These are phyloP conservation scores for Umimayanthus chanpuru DNA, from an alignment of 92 coral and sea anemone species.

Conservation along the genomic window DNA sequence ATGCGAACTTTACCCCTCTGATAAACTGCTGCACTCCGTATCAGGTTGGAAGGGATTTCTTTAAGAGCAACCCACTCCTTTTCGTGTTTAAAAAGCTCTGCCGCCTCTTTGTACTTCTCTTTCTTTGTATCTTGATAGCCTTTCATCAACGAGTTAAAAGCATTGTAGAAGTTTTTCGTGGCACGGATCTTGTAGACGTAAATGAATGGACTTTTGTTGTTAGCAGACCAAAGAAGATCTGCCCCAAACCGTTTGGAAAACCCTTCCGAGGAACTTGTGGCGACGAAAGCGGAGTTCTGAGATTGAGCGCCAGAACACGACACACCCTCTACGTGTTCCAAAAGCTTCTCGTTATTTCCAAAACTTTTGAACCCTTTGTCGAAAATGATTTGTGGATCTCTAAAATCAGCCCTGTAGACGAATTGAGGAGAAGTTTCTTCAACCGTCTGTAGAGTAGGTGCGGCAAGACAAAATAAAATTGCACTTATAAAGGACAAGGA, in stretches of 20 bases:
- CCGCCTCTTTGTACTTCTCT: neutral
- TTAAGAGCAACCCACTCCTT: conserved; percentile 9
- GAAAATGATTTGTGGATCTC: neutral
- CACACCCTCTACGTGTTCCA: neutral
- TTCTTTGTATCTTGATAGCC: neutral
- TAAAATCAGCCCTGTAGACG: conserved; percentile 27
- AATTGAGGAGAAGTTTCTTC: neutral
- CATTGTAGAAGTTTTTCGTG: conserved; percentile 9
- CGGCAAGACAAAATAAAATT: neutral
- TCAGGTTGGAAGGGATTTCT: neutral
- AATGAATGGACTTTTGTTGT: neutral
- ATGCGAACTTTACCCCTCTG: neutral
- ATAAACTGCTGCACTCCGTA: neutral
- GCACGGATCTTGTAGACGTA: conserved; percentile 9
- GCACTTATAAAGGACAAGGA: neutral
- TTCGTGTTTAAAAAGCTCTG: conserved; percentile 13
- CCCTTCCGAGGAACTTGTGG: neutral
- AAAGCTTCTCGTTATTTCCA: neutral
- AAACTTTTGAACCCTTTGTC: neutral
- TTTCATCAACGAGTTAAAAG: neutral
- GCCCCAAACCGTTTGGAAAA: conserved; percentile 2
- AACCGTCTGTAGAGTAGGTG: neutral
- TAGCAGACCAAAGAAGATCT: neutral
- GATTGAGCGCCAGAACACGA: neutral
- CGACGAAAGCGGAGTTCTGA: neutral